Percentiles rank a stretch among this genome's conserved stretches.
phyloP scores from a whole-genome alignment of 2,113 vertebrate species.

The Lepidothrix coronata region DNA sequence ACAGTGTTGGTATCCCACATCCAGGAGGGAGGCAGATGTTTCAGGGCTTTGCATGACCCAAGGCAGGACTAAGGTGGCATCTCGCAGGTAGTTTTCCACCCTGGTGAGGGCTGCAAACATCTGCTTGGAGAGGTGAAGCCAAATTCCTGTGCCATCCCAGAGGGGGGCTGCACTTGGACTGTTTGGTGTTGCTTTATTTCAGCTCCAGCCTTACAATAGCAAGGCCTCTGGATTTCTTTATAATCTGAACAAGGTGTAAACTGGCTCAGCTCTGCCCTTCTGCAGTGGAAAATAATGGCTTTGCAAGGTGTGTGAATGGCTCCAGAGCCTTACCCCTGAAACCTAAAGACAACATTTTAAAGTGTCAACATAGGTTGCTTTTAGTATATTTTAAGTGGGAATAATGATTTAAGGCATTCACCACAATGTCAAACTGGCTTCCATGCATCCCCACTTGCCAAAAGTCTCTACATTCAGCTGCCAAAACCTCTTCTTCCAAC shows the following conservation, averaged over 20 bases:
- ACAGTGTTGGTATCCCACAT: rapidly evolving
- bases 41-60: background rate
- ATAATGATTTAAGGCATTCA: constrained; percentile 6
- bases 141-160: background rate
- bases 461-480: background rate
- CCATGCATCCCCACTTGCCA: background rate
- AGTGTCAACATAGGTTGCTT: background rate
- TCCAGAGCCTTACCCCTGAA: background rate
- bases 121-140: background rate
- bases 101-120: background rate
- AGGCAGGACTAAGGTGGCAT: background rate
- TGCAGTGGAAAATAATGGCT: background rate
- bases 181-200: background rate
- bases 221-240: background rate
- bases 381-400: constrained; percentile 32
- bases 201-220: background rate
- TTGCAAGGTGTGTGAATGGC: background rate
- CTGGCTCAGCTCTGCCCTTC: background rate
- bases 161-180: background rate
- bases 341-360: background rate
- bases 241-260: background rate
- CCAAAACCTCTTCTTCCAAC: constrained; percentile 42
- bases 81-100: background rate
- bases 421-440: background rate
- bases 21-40: background rate